These are phyloP conservation scores for Chaenodraco wilsoni DNA, from an alignment of 2,797 vertebrate genomes.

Conservation along the genomic window DNA sequence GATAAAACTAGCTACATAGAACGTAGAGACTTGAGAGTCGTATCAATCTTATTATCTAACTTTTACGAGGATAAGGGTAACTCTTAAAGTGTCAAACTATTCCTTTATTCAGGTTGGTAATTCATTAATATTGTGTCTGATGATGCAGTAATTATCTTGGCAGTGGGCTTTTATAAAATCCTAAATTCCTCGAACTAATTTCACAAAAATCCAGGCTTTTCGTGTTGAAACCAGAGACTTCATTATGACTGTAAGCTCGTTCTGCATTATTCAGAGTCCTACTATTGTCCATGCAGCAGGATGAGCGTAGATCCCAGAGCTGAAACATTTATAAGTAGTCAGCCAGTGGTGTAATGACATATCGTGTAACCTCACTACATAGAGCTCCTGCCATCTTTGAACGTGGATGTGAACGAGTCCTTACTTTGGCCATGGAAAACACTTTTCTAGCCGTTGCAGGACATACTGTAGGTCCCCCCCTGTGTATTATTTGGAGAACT, in stretches of 20 bases:
- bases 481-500: slow-evolving; percentile 22
- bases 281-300: slow-evolving; percentile 43
- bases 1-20: background rate
- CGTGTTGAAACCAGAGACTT: slow-evolving; percentile 66
- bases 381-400: slow-evolving; percentile 26
- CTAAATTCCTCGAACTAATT: background rate
- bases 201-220: slow-evolving; percentile 8
- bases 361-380: slow-evolving; percentile 59
- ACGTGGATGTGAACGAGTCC: slow-evolving; percentile 23
- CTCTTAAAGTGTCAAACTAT: background rate
- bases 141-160: background rate
- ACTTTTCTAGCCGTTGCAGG: slow-evolving; percentile 18
- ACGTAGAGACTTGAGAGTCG: background rate
- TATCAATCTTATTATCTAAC: slow-evolving; percentile 2
- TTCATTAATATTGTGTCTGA: background rate
- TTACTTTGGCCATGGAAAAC: slow-evolving; percentile 43
- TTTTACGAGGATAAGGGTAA: background rate
- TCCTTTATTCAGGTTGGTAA: background rate
- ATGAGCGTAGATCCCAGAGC: slow-evolving; percentile 48
- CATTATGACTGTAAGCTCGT: slow-evolving; percentile 49
- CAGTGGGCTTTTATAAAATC: background rate
- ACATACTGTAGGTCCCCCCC: slow-evolving; percentile 1
- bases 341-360: slow-evolving; percentile 74
- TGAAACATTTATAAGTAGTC: slow-evolving; percentile 76
- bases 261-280: slow-evolving; percentile 69